A percentile compares a stretch with the other conserved stretches of the same genome.
Conservation (phyloP, 23 tunicate genomes). For the Oikopleura dioica region DNA sequence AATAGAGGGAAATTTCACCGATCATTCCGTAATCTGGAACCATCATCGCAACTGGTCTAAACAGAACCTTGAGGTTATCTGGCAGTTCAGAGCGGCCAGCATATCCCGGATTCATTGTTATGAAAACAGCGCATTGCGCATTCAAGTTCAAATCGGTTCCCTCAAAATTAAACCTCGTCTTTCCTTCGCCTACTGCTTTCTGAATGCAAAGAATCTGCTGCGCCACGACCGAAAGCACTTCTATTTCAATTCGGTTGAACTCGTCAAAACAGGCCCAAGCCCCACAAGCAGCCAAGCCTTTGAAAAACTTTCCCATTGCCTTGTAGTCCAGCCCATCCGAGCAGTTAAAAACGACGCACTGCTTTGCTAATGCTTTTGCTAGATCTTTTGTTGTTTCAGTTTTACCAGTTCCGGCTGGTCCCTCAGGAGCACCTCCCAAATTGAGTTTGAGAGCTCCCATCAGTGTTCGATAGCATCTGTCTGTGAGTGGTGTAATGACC, state of each 20-base stretch:
- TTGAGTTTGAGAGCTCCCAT: constrained; percentile 82
- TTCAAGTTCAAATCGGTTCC: constrained; percentile 48
- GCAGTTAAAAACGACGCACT: constrained; percentile 94
- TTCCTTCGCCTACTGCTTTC: constrained; percentile 39
- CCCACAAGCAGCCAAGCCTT: constrained; percentile 90
- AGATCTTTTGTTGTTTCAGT: constrained; percentile 89
- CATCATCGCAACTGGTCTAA: constrained; percentile 95
- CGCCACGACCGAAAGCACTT: constrained; percentile 87
- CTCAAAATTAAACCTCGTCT: constrained; percentile 47
- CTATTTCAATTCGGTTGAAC: constrained; percentile 91
- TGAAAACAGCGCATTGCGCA: constrained; percentile 81
- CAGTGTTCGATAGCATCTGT: constrained; percentile 79
- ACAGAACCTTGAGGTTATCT: constrained; percentile 76
- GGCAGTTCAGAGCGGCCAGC: constrained; percentile 91
- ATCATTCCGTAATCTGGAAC: constrained; percentile 96
- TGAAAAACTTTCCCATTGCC: constrained; percentile 97
- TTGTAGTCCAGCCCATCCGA: constrained; percentile 94
- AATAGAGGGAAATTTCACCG: constrained; percentile 83
- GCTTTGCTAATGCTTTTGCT: constrained; percentile 88
- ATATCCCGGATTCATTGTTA: constrained; percentile 96
- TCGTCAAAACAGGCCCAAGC: constrained; percentile 99
- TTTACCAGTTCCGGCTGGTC: constrained; percentile 87
- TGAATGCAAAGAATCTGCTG: constrained; percentile 95
- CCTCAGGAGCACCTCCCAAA: constrained; percentile 98
- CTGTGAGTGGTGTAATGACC: constrained; percentile 83